Evolutionary conservation across 2,797 vertebrate species (phyloP).

Genomic region (Heliangelus exortis): DNA sequence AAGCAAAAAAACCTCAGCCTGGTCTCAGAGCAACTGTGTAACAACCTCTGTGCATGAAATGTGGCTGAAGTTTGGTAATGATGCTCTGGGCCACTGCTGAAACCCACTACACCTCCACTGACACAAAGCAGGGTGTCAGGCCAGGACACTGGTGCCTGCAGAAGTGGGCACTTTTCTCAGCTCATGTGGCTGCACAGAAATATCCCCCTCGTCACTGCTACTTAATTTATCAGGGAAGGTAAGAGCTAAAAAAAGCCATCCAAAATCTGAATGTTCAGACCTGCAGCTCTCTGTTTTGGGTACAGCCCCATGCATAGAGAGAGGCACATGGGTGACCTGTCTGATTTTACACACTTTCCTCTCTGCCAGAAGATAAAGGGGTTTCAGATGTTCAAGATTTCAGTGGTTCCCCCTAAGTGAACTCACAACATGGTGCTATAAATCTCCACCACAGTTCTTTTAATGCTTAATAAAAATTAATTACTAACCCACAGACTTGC

Average conservation of each 20-base stretch:
- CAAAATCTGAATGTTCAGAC: neutral
- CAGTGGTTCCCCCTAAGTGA: neutral
- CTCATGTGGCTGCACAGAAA: neutral
- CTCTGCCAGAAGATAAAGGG: neutral
- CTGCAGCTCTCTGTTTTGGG: neutral
- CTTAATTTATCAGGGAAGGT: neutral
- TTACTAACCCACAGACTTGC: neutral
- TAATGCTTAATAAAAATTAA: neutral
- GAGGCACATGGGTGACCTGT: neutral
- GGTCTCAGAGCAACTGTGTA: neutral
- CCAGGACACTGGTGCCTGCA: neutral
- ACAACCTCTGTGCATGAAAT: neutral
- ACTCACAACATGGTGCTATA: neutral
- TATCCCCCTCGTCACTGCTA: neutral
- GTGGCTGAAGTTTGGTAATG: neutral
- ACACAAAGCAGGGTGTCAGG: neutral
- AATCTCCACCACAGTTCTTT: neutral
- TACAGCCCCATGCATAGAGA: accelerated
- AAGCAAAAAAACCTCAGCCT: neutral
- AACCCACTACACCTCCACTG: neutral
- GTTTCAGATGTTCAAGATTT: neutral
- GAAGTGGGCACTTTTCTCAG: neutral
- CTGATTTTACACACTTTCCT: neutral
- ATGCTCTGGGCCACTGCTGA: neutral
- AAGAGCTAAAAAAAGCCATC: neutral